phyloP scores from a whole-genome alignment of 2,888 invertebrate species.

The Andrena praecox region DNA sequence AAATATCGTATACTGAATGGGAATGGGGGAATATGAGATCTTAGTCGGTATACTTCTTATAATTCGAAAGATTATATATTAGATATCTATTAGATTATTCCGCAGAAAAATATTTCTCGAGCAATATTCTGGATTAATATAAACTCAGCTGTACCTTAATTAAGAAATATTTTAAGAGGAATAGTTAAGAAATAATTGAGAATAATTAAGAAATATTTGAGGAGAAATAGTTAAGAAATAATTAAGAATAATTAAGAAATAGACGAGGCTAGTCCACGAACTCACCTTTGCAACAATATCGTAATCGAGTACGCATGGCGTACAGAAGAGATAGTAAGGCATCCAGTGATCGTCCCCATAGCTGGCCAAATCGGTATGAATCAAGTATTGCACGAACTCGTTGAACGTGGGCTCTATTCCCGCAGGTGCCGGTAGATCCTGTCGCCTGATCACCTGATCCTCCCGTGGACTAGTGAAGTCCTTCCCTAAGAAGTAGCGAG shows the following conservation, averaged over 20 bases:
- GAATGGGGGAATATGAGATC: background rate
- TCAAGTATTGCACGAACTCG: slow-evolving; percentile 86
- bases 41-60: no score
- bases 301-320: slow-evolving; percentile 87
- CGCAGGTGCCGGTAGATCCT: slow-evolving; percentile 72
- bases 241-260: no score
- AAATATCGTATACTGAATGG: background rate
- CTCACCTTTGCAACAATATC: slow-evolving; percentile 86
- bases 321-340: slow-evolving; percentile 86
- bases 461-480: slow-evolving; percentile 55
- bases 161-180: background rate
- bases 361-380: slow-evolving; percentile 83
- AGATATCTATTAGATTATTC: no score
- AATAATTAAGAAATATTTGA: no score
- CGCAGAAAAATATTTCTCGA: no score
- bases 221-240: background rate
- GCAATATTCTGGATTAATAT: no score
- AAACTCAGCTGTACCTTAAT: no score
- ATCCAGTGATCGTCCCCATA: slow-evolving; percentile 88
- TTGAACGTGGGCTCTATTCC: slow-evolving; percentile 85
- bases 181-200: background rate
- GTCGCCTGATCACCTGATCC: slow-evolving; percentile 71
- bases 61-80: no score
- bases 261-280: background rate
- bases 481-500: slow-evolving; percentile 16